Conservation (phyloP, 64 coral and sea anemone species). For the Dendronephthya gigantea region DNA sequence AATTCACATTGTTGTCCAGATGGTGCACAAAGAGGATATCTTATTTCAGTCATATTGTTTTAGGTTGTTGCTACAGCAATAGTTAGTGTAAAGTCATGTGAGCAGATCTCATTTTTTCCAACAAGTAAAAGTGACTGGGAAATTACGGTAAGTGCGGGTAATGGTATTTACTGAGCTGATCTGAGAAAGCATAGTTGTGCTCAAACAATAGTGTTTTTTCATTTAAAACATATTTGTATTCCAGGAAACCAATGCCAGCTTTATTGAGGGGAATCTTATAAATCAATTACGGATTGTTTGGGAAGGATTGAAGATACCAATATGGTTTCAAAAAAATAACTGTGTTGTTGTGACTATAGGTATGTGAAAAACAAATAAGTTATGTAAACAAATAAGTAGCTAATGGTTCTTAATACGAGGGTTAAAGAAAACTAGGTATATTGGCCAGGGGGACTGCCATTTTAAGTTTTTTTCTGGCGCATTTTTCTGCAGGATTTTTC, state of each 20-base stretch:
- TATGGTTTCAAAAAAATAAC: slow-evolving; percentile 8
- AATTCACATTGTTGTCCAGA: no score
- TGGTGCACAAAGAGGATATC: no score
- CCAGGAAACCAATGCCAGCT: not conserved
- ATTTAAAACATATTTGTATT: not conserved
- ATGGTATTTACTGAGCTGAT: no score
- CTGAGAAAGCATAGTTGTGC: no score
- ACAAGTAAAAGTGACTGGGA: not conserved
- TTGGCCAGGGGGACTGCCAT: no score
- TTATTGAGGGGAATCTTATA: not conserved
- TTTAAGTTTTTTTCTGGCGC: no score
- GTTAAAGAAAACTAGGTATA: no score
- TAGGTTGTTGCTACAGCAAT: not conserved
- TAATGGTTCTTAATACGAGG: no score
- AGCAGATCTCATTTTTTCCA: not conserved
- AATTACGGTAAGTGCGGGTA: not conserved
- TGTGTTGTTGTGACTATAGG: not conserved
- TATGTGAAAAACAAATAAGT: no score
- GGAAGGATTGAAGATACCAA: not conserved
- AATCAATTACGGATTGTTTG: slow-evolving; percentile 1
- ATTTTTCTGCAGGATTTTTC: no score
- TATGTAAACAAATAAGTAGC: no score
- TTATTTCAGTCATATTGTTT: not conserved
- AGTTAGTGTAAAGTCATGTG: not conserved
- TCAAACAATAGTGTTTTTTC: no score